Conservation (phyloP, 1,140 invertebrate genomes). For the Drosophila kohkoa region DNA sequence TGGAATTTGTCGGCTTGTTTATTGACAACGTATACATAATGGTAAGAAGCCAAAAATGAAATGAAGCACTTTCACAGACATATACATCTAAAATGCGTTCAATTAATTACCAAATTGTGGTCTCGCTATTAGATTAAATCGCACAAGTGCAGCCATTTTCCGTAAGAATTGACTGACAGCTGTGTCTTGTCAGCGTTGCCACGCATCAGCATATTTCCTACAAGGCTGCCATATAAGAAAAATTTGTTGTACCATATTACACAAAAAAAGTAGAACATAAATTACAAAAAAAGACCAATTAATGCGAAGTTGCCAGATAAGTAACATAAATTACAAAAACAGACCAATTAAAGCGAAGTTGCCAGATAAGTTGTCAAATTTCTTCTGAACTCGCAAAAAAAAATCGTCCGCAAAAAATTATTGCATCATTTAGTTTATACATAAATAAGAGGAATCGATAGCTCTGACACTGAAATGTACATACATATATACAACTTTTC, state of each 20-base stretch:
- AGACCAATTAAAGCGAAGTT: too few relatives aligned
- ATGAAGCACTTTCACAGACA: not conserved
- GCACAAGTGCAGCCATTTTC: conserved; percentile 81
- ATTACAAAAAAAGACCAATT: not conserved
- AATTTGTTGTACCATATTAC: not conserved
- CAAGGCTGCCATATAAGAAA: not conserved
- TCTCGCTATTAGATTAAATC: conserved; percentile 78
- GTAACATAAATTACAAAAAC: not conserved
- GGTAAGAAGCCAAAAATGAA: not conserved
- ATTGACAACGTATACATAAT: not conserved
- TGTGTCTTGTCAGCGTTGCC: conserved; percentile 60
- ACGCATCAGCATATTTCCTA: conserved; percentile 10
- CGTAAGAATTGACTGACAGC: conserved; percentile 60
- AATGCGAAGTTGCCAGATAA: too few relatives aligned
- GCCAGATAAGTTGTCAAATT: too few relatives aligned
- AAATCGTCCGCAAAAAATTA: too few relatives aligned
- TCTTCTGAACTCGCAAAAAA: too few relatives aligned
- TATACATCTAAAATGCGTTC: not conserved
- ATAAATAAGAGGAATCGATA: too few relatives aligned
- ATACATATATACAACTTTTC: too few relatives aligned
- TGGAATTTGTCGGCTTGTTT: conserved; percentile 3
- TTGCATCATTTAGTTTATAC: too few relatives aligned
- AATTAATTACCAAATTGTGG: conserved; percentile 75
- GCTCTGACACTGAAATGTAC: too few relatives aligned
- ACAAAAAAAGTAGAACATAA: not conserved